Evolutionary conservation across 2,888 invertebrate genomes (phyloP).

Genomic region (Diaphora mendica): DNA sequence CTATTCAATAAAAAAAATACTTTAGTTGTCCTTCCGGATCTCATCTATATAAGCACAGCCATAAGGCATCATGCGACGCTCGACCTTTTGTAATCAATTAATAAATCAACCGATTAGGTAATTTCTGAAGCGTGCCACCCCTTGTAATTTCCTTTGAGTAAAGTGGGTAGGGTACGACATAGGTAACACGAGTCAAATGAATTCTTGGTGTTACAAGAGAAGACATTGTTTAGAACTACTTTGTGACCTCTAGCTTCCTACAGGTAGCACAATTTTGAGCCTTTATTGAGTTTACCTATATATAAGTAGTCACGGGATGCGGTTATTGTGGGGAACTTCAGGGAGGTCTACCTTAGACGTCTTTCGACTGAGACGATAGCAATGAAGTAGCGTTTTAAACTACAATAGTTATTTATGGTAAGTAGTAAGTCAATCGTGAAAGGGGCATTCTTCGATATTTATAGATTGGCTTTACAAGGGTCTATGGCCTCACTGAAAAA

Average conservation of each 20-base stretch:
- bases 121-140: slow-evolving; percentile 49
- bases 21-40: slow-evolving; percentile 9
- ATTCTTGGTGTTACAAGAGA: background rate
- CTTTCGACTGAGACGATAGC: too few species aligned
- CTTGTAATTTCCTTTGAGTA: slow-evolving; percentile 28
- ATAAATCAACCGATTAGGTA: slow-evolving; percentile 53
- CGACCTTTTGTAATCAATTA: slow-evolving; percentile 42
- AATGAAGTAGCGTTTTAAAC: background rate
- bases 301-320: too few species aligned
- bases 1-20: too few species aligned
- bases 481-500: too few species aligned
- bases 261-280: background rate
- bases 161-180: background rate
- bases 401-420: too few species aligned
- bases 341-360: too few species aligned
- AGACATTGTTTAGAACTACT: background rate
- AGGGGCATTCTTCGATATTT: too few species aligned
- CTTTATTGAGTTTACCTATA: background rate
- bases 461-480: too few species aligned
- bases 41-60: slow-evolving; percentile 15
- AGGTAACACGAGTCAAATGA: background rate
- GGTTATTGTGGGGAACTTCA: too few species aligned
- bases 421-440: too few species aligned
- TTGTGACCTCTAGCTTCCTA: background rate
- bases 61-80: slow-evolving; percentile 18